Base-by-base conservation (phyloP, 2,797 vertebrate species). In the Peromyscus attwateri region DNA sequence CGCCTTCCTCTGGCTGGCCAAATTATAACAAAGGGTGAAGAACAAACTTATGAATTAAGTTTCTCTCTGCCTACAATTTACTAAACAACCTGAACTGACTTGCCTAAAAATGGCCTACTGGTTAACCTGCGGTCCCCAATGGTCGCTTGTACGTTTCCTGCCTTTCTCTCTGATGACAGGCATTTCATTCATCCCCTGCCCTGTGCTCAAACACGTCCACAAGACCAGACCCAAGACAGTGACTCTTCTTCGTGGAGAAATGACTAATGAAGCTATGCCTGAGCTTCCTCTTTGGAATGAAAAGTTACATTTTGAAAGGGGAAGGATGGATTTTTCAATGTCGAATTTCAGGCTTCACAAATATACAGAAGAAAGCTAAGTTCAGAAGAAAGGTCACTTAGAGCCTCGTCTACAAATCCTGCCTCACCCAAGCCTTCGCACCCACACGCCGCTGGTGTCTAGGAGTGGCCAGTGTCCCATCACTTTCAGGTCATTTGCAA, bases 21-120 rank as follows among this genome's bases (percentile, higher is more conserved):
- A 92, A 37, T 71, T 82, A 82, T 89, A 73, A 62, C 46, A 93
- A 83, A 95, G 62, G 68, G 83, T 37, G n/a, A 92, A 60, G 84
- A 93, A 79, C 43, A 92, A 60, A 66, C 43, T 80, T 10, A 49
- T 71, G 43, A 97, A 89, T 79, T 90, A 87, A 68, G 95, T 83
- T 90, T 84, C 52, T 87, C 25, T 81, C 88, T 81, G 43, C 29
- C 57, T 2, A 1, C 46, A 70, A 83, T 52, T 92, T 89, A 75
- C 52, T 92, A 62, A 89, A 49, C n/a, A 70, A 57, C 49, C 46
- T 91, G 6, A 75, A 70, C 70, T 34, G 52, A 87, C 84, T 14
- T 89, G 70, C 49, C 64, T 89, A 23, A 92, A 91, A 87, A 60
- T 29, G 46, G 8, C 46, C 77, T 37, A 75, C 62, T 70, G 31